phyloP scores from a whole-genome alignment of 2,888 invertebrate genomes.

The Drosophila barbarae region DNA sequence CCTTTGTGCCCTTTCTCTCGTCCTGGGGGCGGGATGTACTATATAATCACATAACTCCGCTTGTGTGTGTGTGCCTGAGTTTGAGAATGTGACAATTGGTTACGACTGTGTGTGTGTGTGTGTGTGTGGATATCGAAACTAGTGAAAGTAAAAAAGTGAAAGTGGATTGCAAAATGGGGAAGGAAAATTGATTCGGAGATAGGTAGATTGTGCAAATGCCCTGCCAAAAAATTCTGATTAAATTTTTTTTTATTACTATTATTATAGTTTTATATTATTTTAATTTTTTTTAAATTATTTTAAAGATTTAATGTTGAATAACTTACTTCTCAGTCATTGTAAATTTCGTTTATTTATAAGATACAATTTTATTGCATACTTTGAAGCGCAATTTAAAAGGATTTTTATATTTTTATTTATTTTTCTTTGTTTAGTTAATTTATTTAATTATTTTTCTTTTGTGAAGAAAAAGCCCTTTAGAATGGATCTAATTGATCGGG shows the following conservation, averaged over 20 bases:
- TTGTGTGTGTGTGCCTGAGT: slow-evolving; percentile 26
- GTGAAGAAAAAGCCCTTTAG: not conserved
- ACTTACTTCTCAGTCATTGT: not conserved
- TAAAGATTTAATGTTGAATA: not conserved
- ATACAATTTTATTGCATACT: not conserved
- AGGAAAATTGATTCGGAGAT: not conserved
- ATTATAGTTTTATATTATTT: not conserved
- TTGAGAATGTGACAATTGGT: slow-evolving; percentile 52
- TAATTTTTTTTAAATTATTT: not conserved
- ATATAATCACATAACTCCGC: slow-evolving; percentile 58
- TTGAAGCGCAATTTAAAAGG: not conserved
- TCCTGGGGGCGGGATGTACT: not conserved
- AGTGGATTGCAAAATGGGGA: slow-evolving; percentile 47
- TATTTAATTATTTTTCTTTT: not conserved
- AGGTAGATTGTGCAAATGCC: slow-evolving; percentile 9
- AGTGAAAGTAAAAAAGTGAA: slow-evolving; percentile 45
- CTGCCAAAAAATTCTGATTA: not conserved
- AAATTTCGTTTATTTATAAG: not conserved
- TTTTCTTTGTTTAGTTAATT: not conserved
- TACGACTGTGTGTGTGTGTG: not conserved
- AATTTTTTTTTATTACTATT: no score
- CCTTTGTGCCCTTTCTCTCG: not conserved
- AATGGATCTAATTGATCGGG: not conserved
- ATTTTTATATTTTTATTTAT: not conserved
- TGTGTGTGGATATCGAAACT: slow-evolving; percentile 42